A percentile compares a stretch with the other conserved stretches of the same genome.
Evolutionary conservation across 2,888 invertebrate species (phyloP).

Genomic region (Notodonta dromedarius): DNA sequence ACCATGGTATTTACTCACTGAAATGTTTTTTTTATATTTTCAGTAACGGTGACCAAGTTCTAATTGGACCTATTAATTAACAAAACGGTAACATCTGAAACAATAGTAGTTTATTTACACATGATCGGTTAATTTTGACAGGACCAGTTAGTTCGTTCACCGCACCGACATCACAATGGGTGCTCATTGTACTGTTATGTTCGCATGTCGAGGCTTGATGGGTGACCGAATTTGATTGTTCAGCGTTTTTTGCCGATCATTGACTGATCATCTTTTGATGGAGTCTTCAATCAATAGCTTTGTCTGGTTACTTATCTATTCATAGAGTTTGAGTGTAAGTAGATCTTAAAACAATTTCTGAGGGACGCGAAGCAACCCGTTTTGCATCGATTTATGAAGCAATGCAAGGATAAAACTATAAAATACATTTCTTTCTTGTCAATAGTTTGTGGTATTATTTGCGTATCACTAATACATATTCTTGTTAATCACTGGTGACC

Average conservation of each 20-base stretch:
- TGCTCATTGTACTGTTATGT: constrained; percentile 30
- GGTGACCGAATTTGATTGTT: constrained; percentile 22
- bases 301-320: background rate
- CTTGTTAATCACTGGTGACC: too few species aligned
- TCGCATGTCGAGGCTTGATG: constrained; percentile 22
- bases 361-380: too few species aligned
- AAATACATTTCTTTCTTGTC: too few species aligned
- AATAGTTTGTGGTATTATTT: too few species aligned
- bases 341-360: too few species aligned
- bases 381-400: too few species aligned
- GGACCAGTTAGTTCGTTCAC: constrained; percentile 2
- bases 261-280: constrained; percentile 7
- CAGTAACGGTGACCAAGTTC: background rate
- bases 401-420: too few species aligned
- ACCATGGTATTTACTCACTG: too few species aligned
- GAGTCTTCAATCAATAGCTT: background rate
- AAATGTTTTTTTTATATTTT: too few species aligned
- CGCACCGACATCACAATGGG: constrained; percentile 15
- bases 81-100: background rate
- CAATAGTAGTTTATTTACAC: background rate
- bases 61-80: background rate
- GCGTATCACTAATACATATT: too few species aligned
- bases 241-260: constrained; percentile 20
- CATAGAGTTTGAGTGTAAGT: too few species aligned
- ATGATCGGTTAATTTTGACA: constrained; percentile 5